phyloP scores from a whole-genome alignment of 2,113 vertebrate species.

The Melanerpes aurifrons region DNA sequence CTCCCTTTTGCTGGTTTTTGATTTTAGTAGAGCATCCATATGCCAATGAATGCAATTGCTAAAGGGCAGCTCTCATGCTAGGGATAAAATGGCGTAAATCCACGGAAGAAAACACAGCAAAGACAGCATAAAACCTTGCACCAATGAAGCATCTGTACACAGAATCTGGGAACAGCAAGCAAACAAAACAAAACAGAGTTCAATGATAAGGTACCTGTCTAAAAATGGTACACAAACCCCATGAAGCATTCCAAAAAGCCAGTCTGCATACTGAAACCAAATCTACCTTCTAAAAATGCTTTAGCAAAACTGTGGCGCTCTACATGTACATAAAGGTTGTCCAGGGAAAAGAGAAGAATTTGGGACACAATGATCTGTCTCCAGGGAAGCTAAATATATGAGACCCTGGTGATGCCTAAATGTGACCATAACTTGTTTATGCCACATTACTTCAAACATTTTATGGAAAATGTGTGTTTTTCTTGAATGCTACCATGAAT shows the following conservation, averaged over 20 bases:
- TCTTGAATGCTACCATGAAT: not conserved
- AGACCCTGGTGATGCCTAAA: not conserved
- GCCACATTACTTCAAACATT: not conserved
- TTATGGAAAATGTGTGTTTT: not conserved
- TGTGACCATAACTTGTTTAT: not conserved
- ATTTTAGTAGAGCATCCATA: not conserved
- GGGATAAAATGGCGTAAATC: not conserved
- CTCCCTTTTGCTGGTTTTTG: not conserved
- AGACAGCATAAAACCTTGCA: not conserved
- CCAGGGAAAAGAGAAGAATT: not conserved
- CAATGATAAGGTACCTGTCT: not conserved
- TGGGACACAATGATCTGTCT: not conserved
- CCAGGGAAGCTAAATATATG: not conserved
- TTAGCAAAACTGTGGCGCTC: not conserved
- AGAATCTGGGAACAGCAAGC: not conserved
- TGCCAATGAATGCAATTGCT: not conserved
- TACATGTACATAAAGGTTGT: not conserved
- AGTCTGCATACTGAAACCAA: not conserved
- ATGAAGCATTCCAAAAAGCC: not conserved
- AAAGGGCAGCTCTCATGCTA: not conserved
- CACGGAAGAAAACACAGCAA: not conserved
- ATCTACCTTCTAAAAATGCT: not conserved
- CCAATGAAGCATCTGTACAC: not conserved
- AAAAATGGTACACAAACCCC: not conserved
- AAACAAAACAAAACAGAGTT: not conserved